phyloP scores from a whole-genome alignment of 2,113 vertebrate species.

The Notarius lentiginosus region DNA sequence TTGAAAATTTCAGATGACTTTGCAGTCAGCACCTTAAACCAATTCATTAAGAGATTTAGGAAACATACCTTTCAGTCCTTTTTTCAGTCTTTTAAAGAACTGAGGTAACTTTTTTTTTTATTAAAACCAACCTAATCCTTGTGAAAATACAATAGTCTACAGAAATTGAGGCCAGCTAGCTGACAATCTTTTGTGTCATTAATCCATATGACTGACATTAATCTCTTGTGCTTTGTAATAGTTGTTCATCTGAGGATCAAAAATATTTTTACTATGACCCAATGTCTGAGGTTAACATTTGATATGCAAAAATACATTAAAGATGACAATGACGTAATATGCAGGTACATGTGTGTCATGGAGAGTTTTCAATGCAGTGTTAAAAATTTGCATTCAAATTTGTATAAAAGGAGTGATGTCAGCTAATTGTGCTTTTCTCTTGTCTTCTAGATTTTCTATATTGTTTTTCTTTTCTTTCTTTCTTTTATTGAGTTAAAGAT shows the following conservation, averaged over 20 bases:
- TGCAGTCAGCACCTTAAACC: too few relatives aligned
- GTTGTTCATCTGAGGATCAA: neutral
- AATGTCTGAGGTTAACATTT: constrained; percentile 9
- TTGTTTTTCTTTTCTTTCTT: neutral
- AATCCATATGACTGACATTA: neutral
- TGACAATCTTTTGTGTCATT: neutral
- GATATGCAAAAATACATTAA: neutral
- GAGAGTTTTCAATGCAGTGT: too few relatives aligned
- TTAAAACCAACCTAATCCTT: neutral
- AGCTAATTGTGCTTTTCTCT: neutral
- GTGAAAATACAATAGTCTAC: neutral
- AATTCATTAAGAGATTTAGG: neutral
- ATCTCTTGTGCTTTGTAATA: neutral
- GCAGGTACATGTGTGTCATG: neutral
- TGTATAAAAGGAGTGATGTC: neutral
- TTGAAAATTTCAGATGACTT: too few relatives aligned
- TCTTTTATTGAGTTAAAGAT: neutral
- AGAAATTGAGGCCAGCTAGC: neutral
- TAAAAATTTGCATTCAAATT: neutral
- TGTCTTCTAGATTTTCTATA: neutral
- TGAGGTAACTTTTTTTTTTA: neutral
- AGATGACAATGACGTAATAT: neutral
- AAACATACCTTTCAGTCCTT: neutral
- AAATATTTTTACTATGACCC: neutral
- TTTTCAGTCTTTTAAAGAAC: neutral